These are phyloP conservation scores for Rhizomys pruinosus DNA, from an alignment of 2,113 vertebrate genomes.

Conservation along the genomic window DNA sequence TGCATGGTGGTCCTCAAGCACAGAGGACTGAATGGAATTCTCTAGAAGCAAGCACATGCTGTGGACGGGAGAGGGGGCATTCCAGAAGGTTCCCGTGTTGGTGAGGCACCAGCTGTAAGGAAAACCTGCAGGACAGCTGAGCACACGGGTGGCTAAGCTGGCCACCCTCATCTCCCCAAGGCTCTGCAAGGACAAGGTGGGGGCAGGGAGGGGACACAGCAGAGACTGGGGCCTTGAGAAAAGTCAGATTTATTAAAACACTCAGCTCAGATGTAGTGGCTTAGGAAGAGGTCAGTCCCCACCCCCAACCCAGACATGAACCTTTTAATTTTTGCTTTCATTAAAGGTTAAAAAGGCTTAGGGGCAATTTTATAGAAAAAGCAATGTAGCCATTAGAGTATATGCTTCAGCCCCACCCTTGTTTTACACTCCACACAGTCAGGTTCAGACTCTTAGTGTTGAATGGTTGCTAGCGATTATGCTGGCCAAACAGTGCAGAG, in stretches of 20 bases:
- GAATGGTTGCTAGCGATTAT: slow-evolving; percentile 71
- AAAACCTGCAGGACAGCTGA: slow-evolving; percentile 73
- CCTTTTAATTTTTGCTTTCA: slow-evolving; percentile 77
- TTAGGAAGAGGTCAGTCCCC: slow-evolving; percentile 49
- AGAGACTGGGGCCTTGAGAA: slow-evolving; percentile 73
- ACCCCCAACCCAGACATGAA: slow-evolving; percentile 55
- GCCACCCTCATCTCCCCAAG: not conserved
- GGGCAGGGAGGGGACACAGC: slow-evolving; percentile 61
- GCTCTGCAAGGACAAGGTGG: not conserved
- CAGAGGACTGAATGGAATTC: not conserved
- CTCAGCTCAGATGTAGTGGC: slow-evolving; percentile 59
- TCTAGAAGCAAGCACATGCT: slow-evolving; percentile 79
- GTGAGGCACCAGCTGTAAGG: slow-evolving; percentile 58
- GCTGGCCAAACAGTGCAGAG: slow-evolving; percentile 85
- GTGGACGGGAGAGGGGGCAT: not conserved
- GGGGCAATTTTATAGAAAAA: slow-evolving; percentile 81
- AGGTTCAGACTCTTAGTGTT: slow-evolving; percentile 78
- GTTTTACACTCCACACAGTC: slow-evolving; percentile 71
- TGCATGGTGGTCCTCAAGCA: not conserved
- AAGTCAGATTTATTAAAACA: slow-evolving; percentile 80
- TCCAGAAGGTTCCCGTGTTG: slow-evolving; percentile 60
- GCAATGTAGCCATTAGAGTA: slow-evolving; percentile 78
- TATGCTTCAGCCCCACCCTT: slow-evolving; percentile 75
- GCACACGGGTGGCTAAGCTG: slow-evolving; percentile 65
- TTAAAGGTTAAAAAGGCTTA: slow-evolving; percentile 81